Base-by-base conservation (phyloP, 2,113 vertebrate genomes). In the Oxygymnocypris stewartii region DNA sequence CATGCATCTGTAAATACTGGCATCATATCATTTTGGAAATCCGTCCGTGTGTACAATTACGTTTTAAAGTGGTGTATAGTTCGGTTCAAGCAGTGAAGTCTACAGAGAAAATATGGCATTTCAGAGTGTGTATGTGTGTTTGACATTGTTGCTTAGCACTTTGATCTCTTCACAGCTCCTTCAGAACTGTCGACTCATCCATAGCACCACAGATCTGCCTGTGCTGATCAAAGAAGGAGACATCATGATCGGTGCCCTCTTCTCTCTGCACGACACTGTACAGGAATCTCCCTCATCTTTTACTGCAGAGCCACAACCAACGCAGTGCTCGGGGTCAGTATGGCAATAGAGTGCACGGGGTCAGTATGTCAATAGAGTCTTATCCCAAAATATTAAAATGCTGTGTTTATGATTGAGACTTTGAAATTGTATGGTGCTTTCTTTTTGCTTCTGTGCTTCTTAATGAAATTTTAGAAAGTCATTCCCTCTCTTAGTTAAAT, bases 261-360 rank as follows among this genome's bases (percentile, higher is more conserved):
- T 96, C 88, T 95, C 95, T 8, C 92, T 95, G 82, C 95, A 95
- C 44, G 93, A 95, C 85, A 89, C 84, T 42, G 93, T 95, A 85
- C 75, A 91, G 78, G 91, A 95, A 73, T 86, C 90, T 3, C 89
- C 85, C 79, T 23, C 91, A 40, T 90, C 91, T n/a, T 95, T 94
- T 78, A 93, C 84, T 7, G 88, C 90, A 28, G 79, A 47, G 10
- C 94, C 94, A 47, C 35, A 87, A 10, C 88, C 90, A 6, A 86
- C 87, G 25, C 91, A 89, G 42, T 96, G 95, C 89, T 91, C 87
- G 16, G 94, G 93, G 95, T 95, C 87, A 31, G 28, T 31, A 31
- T 31, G 28, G 28, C 28, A 31, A 31, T 31, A 31, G 28, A 31
- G 28, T 31, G 28, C 28, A 31, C 28, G 28, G 28, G 28, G 28